Evolutionary conservation across 2,888 invertebrate genomes (phyloP).

Genomic region (Steinernema hermaphroditum): DNA sequence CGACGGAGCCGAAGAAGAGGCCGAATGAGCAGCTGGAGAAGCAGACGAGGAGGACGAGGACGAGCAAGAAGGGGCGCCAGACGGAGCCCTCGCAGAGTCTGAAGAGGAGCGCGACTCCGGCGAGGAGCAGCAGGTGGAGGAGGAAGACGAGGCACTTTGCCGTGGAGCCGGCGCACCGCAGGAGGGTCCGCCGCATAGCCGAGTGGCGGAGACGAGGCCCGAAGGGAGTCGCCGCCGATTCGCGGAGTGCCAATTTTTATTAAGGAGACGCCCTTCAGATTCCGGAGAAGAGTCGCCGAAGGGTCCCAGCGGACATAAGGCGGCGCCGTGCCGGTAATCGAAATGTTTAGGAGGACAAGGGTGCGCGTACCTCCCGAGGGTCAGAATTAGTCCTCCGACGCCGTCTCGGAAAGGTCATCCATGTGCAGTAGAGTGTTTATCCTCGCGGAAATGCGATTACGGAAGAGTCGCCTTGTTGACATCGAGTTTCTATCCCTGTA

Average conservation of each 20-base stretch:
- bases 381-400: not conserved
- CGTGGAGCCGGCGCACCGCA: slow-evolving; percentile 10
- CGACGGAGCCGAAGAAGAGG: not conserved
- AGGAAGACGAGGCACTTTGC: not conserved
- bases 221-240: not conserved
- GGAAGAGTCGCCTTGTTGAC: not conserved
- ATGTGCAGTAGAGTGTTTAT: too few relatives aligned
- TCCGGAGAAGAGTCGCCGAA: not conserved
- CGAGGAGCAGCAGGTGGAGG: not conserved
- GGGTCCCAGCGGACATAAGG: slow-evolving; percentile 6
- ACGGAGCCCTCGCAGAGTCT: not conserved
- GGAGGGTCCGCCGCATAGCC: not conserved
- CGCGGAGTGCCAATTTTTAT: not conserved
- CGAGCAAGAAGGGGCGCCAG: not conserved
- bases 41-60: not conserved
- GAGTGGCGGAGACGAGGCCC: not conserved
- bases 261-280: not conserved
- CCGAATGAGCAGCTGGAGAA: slow-evolving; percentile 13
- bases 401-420: too few relatives aligned
- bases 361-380: not conserved
- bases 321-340: not conserved
- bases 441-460: too few relatives aligned
- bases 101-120: not conserved
- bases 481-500: not conserved
- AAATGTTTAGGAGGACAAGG: not conserved